phyloP scores from a whole-genome alignment of 2,797 vertebrate species.

The Rhyacichthys aspro region DNA sequence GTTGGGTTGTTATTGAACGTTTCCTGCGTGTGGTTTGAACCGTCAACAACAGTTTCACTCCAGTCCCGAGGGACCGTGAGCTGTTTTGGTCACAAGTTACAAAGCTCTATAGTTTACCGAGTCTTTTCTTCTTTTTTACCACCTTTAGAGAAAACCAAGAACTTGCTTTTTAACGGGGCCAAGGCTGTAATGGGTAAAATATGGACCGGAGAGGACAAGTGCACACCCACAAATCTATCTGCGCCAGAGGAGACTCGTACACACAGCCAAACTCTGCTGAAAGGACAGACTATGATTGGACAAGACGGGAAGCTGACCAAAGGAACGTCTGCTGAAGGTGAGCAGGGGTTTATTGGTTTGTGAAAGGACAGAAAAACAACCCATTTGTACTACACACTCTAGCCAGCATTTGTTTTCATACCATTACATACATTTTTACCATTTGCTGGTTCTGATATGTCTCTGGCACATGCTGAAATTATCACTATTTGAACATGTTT shows the following conservation, averaged over 20 bases:
- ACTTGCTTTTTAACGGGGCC: slow-evolving; percentile 80
- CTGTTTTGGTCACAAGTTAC: not conserved
- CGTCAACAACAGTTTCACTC: not conserved
- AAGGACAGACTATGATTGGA: slow-evolving; percentile 81
- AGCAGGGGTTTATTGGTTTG: not conserved
- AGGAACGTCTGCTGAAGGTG: slow-evolving; percentile 57
- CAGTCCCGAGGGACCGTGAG: not conserved
- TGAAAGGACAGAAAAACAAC: not conserved
- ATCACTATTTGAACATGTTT: no score
- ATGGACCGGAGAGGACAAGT: slow-evolving; percentile 67
- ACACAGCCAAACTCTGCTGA: slow-evolving; percentile 65
- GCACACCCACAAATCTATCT: slow-evolving; percentile 2
- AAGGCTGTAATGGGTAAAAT: slow-evolving; percentile 73
- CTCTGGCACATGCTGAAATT: no score
- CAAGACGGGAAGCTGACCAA: slow-evolving; percentile 75
- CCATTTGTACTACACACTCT: no score
- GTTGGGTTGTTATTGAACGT: no score
- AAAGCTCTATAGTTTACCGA: not conserved
- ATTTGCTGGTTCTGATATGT: no score
- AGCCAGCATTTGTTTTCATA: no score
- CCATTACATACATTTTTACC: no score
- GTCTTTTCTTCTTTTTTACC: not conserved
- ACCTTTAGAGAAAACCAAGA: slow-evolving; percentile 77
- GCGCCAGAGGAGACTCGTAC: slow-evolving; percentile 12
- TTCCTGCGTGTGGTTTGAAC: no score